Evolutionary conservation across 2,113 vertebrate genomes (phyloP), one percentile per base, ranked within the genome.

Genomic region (Gallinago media): DNA sequence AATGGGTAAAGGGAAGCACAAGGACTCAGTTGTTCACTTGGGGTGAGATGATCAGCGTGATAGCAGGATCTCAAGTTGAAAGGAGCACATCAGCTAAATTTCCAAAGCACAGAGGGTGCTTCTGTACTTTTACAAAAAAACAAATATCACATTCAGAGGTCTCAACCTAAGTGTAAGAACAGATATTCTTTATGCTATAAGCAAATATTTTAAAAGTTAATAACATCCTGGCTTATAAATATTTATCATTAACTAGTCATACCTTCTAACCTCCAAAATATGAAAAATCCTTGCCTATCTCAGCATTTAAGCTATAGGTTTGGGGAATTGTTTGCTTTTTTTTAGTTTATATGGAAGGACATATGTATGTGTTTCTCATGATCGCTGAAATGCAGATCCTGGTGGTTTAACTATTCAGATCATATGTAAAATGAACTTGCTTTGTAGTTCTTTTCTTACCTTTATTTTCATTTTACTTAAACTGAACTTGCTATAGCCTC

Each of bases 401-500:
- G 49, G 25, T 86, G 46, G 25, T 89, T 94, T 92, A 92, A 61
- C 61, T 78, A 17, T 75, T 74, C 71, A 58, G 61, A 52, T 81
- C 40, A 62, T 72, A 75, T 26, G 54, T 56, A 72, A 91, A 91
- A 81, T 61, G 65, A 77, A 52, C 36, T 83, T 85, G 36, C n/a
- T 89, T 84, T 78, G 21, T 84, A 50, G 4, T 61, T 89, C 22
- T 90, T 86, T 84, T 89, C 75, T 75, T 86, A 89, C 76, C 73
- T 95, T 94, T 91, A 72, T 96, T 92, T 94, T 94, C 47, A 15
- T 94, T 94, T 90, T 81, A 44, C 65, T 92, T 92, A 59, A 75
- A 29, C 47, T 78, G 27, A 81, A 32, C 27, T 91, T 88, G 50
- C 59, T 82, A 38, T 71, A 85, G 63, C 61, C 63, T 62, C 74